Base-by-base conservation (phyloP, 2,797 vertebrate genomes). In the Enteromius thamalakanensis region DNA sequence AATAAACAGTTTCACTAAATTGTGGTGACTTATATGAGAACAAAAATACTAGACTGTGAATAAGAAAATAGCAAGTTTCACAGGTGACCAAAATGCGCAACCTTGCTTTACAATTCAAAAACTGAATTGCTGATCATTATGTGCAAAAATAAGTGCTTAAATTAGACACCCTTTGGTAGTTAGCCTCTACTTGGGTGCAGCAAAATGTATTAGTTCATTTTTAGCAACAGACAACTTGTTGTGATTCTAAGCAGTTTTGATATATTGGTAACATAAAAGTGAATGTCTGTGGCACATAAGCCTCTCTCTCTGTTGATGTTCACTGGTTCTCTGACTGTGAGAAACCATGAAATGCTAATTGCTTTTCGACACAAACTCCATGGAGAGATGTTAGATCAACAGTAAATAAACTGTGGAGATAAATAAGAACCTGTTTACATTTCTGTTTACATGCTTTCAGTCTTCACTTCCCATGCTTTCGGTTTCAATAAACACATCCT, bases 301-400 rank as follows among this genome's bases (percentile, higher is more conserved):
- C 14, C 45, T 65, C 9, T 9, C 29, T 74, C 29, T 47, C 15
- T 40, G 80, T 72, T 62, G 45, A 81, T 75, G 58, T 76, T 82
- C 76, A 37, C 74, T n/a, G 49, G 60, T 58, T 76, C 19, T 72
- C 42, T 42, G 71, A 82, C 58, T 76, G 58, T 21, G 47, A 67
- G 15, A 82, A 67, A 76, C 34, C 49, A 2, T 76, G 72, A 82
- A 82, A 76, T 76, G 81, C 72, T 82, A 82, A 82, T 82, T 76
- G 45, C 17, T 58, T 82, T 76, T 68, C 49, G 23, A 68, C 47
- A 55, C 60, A 76, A 75, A 75, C 60, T 82, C 72, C 2, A 3
- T 58, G n/a, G 80, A 75, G 71, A 51, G 80, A 62, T 51, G 69
- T 81, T 74, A 74, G 29, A 81, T 74, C 69, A 74, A 70, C 55